Conservation (phyloP, 1,140 invertebrate genomes). For the Solenopsis invicta region DNA sequence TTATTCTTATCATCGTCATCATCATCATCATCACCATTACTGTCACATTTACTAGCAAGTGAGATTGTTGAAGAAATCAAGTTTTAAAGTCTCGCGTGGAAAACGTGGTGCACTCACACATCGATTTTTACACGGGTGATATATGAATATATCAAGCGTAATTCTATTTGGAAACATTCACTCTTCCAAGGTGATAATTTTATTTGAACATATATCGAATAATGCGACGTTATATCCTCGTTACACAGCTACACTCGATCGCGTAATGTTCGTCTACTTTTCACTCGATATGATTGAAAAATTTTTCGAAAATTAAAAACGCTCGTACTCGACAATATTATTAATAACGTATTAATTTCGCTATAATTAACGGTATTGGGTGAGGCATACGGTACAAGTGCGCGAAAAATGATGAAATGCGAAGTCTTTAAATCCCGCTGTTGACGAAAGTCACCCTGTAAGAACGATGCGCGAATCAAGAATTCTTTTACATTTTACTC, state of each 20-base stretch:
- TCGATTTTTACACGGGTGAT: conserved; percentile 58
- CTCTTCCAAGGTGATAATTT: conserved; percentile 3
- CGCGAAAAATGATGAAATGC: neutral
- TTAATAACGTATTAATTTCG: neutral
- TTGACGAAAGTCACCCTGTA: conserved; percentile 14
- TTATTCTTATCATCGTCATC: conserved; percentile 40
- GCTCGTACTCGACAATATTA: neutral
- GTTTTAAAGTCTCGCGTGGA: conserved; percentile 54
- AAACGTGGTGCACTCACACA: conserved; percentile 55
- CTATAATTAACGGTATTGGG: neutral
- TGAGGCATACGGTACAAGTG: neutral
- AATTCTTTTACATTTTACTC: conserved; percentile 6
- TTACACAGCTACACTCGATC: neutral
- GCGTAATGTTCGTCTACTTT: neutral
- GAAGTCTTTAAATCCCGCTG: neutral
- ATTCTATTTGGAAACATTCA: neutral
- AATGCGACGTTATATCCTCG: neutral
- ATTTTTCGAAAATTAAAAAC: neutral
- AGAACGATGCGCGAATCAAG: conserved; percentile 43
- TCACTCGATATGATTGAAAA: neutral
- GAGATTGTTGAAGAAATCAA: conserved; percentile 28
- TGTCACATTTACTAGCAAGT: conserved; percentile 53
- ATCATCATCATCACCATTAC: conserved; percentile 42
- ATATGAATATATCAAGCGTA: neutral
- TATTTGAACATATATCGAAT: conserved; percentile 4